These are phyloP conservation scores for Scaptomyza tumidula DNA, from an alignment of 2,888 invertebrate species.

Conservation along the genomic window DNA sequence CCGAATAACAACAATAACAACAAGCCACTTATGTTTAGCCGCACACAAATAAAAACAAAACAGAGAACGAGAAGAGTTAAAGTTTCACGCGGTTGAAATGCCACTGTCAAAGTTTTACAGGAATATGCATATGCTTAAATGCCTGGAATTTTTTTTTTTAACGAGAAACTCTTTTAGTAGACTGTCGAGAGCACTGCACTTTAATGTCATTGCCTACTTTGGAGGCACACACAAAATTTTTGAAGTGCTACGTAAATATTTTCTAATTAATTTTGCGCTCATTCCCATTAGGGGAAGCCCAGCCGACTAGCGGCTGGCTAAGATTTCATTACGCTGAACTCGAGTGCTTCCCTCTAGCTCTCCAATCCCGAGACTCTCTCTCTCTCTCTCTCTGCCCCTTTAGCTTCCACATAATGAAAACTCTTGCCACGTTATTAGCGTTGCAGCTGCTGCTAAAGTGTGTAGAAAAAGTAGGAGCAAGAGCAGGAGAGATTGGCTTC, in stretches of 20 bases:
- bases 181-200: slow-evolving; percentile 23
- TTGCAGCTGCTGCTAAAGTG: slow-evolving; percentile 40
- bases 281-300: slow-evolving; percentile 46
- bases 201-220: slow-evolving; percentile 56
- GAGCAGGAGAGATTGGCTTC: slow-evolving; percentile 27
- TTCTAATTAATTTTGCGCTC: slow-evolving; percentile 77
- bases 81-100: slow-evolving; percentile 49
- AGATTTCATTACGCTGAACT: slow-evolving; percentile 77
- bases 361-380: background rate
- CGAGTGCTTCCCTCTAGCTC: slow-evolving; percentile 41
- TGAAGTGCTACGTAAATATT: slow-evolving; percentile 79
- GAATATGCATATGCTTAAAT: slow-evolving; percentile 11
- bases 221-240: slow-evolving; percentile 51
- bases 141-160: slow-evolving; percentile 1
- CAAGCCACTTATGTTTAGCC: slow-evolving; percentile 75
- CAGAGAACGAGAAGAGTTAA: background rate
- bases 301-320: slow-evolving; percentile 32
- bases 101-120: slow-evolving; percentile 52
- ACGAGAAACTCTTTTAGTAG: background rate
- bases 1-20: slow-evolving; percentile 22
- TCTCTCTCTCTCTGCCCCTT: background rate
- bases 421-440: slow-evolving; percentile 74
- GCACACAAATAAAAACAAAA: slow-evolving; percentile 58
- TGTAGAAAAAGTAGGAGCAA: background rate
- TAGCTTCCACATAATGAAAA: slow-evolving; percentile 51